A percentile compares a stretch with the other conserved stretches of the same genome.
These are phyloP conservation scores for Diogma glabrata DNA, from an alignment of 2,888 invertebrate species.

Conservation along the genomic window DNA sequence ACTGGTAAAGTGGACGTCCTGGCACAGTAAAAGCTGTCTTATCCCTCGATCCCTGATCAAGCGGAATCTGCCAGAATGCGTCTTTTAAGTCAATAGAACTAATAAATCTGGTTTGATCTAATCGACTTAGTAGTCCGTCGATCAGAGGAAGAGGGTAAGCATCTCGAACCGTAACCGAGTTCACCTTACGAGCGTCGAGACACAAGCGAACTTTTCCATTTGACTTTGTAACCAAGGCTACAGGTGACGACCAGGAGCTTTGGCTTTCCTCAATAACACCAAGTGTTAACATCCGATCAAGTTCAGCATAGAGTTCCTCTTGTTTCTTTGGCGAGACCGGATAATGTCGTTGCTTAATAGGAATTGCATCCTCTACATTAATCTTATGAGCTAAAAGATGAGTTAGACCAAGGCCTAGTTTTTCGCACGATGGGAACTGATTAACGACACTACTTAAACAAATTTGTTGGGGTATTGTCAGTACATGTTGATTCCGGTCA, in stretches of 20 bases:
- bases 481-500: neutral
- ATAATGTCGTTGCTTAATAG: neutral
- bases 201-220: conserved; percentile 15
- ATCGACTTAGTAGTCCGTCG: too few species aligned
- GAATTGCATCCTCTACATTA: neutral
- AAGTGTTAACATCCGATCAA: conserved; percentile 22
- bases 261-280: conserved; percentile 21
- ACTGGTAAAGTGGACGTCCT: too few species aligned
- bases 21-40: too few species aligned
- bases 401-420: neutral
- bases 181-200: too few species aligned
- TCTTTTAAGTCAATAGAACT: too few species aligned
- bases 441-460: neutral
- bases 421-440: neutral
- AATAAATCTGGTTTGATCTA: too few species aligned
- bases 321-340: neutral
- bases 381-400: neutral
- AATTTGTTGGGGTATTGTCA: neutral
- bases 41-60: too few species aligned
- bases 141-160: too few species aligned
- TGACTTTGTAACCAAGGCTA: conserved; percentile 19
- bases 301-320: conserved; percentile 13
- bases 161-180: too few species aligned
- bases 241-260: conserved; percentile 22
- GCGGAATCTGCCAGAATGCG: too few species aligned